Evolutionary conservation across 2,797 vertebrate species (phyloP).

Genomic region (Gallinago solitaria): DNA sequence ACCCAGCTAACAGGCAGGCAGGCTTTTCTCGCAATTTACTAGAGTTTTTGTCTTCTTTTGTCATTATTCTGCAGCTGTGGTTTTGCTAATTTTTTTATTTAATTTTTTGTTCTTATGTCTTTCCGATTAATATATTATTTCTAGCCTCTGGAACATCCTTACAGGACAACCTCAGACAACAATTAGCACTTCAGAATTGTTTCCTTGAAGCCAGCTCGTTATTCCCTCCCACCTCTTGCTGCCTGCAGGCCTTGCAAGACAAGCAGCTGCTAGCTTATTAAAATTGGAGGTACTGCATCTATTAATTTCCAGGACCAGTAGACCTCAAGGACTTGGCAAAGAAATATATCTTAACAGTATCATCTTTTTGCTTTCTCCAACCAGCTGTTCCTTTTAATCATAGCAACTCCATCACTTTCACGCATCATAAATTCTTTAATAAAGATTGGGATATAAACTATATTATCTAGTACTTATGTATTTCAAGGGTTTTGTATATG

Average conservation of each 20-base stretch:
- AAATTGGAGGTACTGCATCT: not conserved
- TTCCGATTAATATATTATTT: not conserved
- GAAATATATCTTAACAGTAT: not conserved
- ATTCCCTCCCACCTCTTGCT: not conserved
- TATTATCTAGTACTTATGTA: not conserved
- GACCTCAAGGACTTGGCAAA: not conserved
- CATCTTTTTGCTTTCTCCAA: not conserved
- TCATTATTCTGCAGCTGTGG: not conserved
- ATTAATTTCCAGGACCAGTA: not conserved
- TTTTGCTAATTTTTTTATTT: not conserved
- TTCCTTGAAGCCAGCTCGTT: not conserved
- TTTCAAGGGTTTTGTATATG: not conserved
- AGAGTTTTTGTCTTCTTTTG: not conserved
- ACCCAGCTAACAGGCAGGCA: not conserved
- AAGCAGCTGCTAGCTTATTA: not conserved
- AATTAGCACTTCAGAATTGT: not conserved
- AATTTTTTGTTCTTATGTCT: not conserved
- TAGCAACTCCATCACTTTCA: not conserved
- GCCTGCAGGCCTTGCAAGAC: not conserved
- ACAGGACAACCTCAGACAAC: not conserved
- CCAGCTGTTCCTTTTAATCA: not conserved
- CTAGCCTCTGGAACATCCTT: not conserved
- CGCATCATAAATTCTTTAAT: not conserved
- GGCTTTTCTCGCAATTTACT: not conserved
- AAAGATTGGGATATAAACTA: not conserved